Conservation (phyloP, 2,797 vertebrate species). For the Pseudocheirus occidentalis region DNA sequence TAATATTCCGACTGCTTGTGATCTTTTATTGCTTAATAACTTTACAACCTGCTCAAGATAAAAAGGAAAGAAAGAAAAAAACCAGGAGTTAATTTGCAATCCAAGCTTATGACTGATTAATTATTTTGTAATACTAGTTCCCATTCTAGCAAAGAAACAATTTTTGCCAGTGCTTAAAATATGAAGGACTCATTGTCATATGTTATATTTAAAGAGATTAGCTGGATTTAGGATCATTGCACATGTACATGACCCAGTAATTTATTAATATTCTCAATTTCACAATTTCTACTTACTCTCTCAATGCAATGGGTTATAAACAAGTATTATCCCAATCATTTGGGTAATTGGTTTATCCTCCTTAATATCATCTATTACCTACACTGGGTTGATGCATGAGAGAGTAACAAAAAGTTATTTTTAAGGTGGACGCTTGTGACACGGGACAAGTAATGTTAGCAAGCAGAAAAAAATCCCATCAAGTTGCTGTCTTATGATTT, state of each 20-base stretch:
- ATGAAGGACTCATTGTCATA: background rate
- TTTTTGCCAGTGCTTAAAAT: conserved; percentile 1
- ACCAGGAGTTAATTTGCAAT: conserved; percentile 60
- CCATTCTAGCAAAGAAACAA: conserved; percentile 53
- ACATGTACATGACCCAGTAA: background rate
- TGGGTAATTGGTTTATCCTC: background rate
- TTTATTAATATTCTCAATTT: background rate
- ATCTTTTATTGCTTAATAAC: conserved; percentile 97
- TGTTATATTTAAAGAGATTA: background rate
- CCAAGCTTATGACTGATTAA: background rate
- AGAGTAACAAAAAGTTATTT: background rate
- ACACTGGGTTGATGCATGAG: background rate
- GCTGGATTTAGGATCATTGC: background rate
- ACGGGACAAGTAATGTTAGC: background rate
- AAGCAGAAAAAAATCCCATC: background rate
- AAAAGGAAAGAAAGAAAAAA: conserved; percentile 52
- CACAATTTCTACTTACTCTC: background rate
- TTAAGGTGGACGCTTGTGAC: background rate
- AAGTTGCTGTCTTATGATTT: background rate
- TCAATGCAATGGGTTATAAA: background rate
- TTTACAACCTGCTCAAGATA: conserved; percentile 92
- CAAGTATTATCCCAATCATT: background rate
- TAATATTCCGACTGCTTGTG: conserved; percentile 98
- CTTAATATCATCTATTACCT: conserved; percentile 6
- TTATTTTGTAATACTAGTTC: conserved; percentile 31